Percentiles rank a stretch among this genome's conserved stretches.
Evolutionary conservation across 2,113 vertebrate species (phyloP).

Genomic region (Plectropomus leopardus): DNA sequence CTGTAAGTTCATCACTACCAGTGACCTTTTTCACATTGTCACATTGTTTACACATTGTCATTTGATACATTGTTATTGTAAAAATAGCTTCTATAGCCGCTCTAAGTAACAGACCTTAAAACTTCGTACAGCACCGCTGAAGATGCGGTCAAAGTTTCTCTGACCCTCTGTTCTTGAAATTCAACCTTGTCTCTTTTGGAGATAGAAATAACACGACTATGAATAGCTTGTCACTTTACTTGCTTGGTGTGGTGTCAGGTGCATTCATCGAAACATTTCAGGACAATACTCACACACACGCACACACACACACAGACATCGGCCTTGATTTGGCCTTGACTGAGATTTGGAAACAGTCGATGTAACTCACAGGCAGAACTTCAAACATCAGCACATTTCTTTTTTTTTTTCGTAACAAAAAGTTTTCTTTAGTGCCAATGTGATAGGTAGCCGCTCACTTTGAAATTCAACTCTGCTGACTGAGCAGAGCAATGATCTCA

Average conservation of each 20-base stretch:
- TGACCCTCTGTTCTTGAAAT: conserved; percentile 32
- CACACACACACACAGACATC: conserved; percentile 9
- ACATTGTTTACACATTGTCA: background rate
- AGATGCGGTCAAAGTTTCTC: conserved; percentile 13
- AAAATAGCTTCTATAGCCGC: background rate
- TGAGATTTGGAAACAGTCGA: background rate
- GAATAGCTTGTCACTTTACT: conserved; percentile 42
- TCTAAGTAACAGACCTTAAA: background rate
- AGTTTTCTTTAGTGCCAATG: conserved; percentile 10
- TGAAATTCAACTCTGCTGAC: conserved; percentile 68
- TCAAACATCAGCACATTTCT: conserved; percentile 18
- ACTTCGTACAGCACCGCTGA: background rate
- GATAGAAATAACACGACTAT: conserved; percentile 38
- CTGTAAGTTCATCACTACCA: background rate
- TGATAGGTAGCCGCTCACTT: conserved; percentile 59
- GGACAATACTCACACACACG: conserved; percentile 26
- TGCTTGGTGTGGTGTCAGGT: conserved; percentile 45
- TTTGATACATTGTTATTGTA: background rate
- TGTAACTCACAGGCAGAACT: conserved; percentile 14
- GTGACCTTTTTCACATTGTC: background rate
- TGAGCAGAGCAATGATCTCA: conserved; percentile 60
- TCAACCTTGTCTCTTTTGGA: conserved; percentile 40
- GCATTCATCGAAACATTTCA: conserved; percentile 31
- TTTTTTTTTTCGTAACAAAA: background rate
- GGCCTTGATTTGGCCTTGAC: background rate